Evolutionary conservation across 2,888 invertebrate species (phyloP).

Genomic region (Morinoia aosen): DNA sequence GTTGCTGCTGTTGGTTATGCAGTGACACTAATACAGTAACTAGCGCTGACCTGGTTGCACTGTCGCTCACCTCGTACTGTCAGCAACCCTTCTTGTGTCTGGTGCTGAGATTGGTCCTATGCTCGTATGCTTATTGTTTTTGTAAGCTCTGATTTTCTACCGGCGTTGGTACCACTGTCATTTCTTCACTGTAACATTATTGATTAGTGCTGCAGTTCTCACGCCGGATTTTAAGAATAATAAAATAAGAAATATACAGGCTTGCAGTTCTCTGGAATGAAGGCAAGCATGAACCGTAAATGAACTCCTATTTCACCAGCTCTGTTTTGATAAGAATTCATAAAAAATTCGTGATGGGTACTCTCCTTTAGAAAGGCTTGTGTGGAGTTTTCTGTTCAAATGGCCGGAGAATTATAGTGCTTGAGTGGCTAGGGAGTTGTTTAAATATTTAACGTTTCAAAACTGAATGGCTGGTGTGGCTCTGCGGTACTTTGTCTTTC

Average conservation of each 20-base stretch:
- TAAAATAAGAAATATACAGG: neutral
- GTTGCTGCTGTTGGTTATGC: no score
- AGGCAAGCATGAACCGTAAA: neutral
- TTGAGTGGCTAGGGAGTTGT: neutral
- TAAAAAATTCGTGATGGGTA: neutral
- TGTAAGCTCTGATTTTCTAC: neutral
- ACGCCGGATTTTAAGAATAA: neutral
- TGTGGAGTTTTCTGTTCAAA: neutral
- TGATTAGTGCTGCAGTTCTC: neutral
- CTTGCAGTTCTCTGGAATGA: neutral
- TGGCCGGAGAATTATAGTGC: slow-evolving; percentile 16
- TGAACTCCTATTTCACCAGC: neutral
- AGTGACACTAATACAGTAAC: neutral
- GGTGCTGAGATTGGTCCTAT: no score
- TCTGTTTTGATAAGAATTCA: neutral
- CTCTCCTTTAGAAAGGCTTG: neutral
- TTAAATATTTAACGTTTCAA: slow-evolving; percentile 37
- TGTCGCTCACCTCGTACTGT: no score
- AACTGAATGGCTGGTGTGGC: slow-evolving; percentile 4
- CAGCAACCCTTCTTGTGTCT: no score
- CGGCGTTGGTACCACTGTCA: neutral
- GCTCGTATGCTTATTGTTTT: neutral
- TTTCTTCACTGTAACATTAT: neutral
- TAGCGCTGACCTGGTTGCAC: neutral
- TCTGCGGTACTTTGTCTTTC: neutral